Evolutionary conservation across 2,888 invertebrate genomes (phyloP), one percentile per base, ranked within the genome.

Genomic region (Schizotus pectinicornis): DNA sequence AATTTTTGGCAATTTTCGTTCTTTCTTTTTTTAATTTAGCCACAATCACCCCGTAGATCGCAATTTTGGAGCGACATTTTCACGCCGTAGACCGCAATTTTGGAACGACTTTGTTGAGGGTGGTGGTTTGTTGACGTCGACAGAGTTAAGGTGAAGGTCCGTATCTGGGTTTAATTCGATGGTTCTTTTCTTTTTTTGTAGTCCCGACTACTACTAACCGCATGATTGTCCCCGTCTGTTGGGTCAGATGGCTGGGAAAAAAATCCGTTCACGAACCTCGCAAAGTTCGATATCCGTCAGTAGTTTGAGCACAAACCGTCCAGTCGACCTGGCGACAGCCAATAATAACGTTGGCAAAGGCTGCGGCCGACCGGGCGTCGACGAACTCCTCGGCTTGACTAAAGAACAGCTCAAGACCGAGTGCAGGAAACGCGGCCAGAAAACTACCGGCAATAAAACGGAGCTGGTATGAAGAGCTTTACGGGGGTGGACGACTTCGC

Each of bases 351-450:
- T 36, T 32, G n/a, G n/a, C 31, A 32, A 8, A n/a, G 34, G 7
- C 9, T n/a, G 45, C 51, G 56, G 43, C 33, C 72, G 69, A 59
- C 64, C 69, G 48, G 57, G 69, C 59, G 76, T 76, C 49, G 75
- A 82, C 72, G 80, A 87, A 74, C 79, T 87, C 73, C 81, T 83
- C 56, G 80, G 82, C 63, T 84, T 87, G 82, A 87, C 83, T 74
- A 88, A 88, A 82, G 87, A 88, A 74, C 88, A 88, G 76, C 82
- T 88, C 65, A 86, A 88, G 71, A 81, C 81, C 54, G 88, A 88
- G 77, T 87, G 88, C 82, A 82, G 87, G 68, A 86, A 86, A 81
- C 80, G 88, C 71, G 88, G 88, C 67, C 87, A 87, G 78, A 87
- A 87, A 76, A 84, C 86, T 42, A 82, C 85, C 64, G 88, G 88